Evolutionary conservation across 2,113 vertebrate genomes (phyloP), one percentile per base, ranked within the genome.

Genomic region (Benitochromis conjunctus): DNA sequence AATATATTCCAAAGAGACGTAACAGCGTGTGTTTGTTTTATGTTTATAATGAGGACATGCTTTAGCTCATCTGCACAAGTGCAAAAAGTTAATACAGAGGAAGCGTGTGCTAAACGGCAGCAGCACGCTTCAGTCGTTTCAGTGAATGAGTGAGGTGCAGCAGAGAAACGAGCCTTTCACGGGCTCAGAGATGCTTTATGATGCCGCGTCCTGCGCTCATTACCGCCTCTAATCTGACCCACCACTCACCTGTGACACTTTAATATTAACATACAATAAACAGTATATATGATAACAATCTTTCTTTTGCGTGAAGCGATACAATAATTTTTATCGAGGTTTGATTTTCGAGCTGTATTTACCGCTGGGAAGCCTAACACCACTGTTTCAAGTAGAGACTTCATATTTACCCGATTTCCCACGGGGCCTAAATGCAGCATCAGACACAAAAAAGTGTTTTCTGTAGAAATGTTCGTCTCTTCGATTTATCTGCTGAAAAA

Each of bases 341-440:
- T 85, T 58, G 82, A 83, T 83, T 69, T 66, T 64, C 6, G 12
- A 62, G 46, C 46, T 62, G 74, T 41, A 62, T 84, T 82, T 79
- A 77, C 81, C 4, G 6, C 48, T 66, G 51, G 24, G 69, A 89
- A 79, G 58, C 51, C 5, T n/a, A 46, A 48, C 84, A 84, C 69
- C 36, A 21, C 36, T 13, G 51, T 82, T 91, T 89, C 54, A 83
- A 79, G 86, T 53, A 3, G 34, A 80, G 86, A 76, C 48, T 81
- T 85, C 88, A 74, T 87, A 92, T 91, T 93, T 92, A 93, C 89
- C 57, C 84, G 88, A 90, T 92, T 93, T 93, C 91, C 91, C 89
- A 77, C 9, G 24, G 81, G 87, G 16, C 74, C 1, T 24, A 19
- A 91, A 91, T 14, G 53, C 82, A 84, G 86, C 87, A 69, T 77